Evolutionary conservation across 2,113 vertebrate genomes (phyloP).

Genomic region (Xenus cinereus): DNA sequence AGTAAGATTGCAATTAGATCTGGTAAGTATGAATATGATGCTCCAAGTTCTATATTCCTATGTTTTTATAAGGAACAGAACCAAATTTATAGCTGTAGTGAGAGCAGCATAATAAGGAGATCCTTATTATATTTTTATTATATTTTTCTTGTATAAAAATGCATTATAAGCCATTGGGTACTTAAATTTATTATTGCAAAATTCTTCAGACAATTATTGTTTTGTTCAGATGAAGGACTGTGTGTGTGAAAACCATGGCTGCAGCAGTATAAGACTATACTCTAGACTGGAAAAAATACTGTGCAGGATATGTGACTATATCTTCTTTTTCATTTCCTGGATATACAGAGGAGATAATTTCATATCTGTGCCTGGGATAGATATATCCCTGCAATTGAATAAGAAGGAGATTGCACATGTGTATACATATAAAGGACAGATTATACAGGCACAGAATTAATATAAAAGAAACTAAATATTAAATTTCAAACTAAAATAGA

Average conservation of each 20-base stretch:
- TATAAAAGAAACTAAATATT: background rate
- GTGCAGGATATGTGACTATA: background rate
- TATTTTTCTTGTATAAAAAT: background rate
- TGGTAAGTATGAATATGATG: background rate
- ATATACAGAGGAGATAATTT: background rate
- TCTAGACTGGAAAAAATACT: background rate
- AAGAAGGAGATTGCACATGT: rapidly evolving
- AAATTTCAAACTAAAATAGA: background rate
- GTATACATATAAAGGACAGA: background rate
- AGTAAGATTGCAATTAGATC: background rate
- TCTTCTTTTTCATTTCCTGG: background rate
- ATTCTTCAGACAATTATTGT: background rate
- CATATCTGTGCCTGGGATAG: background rate
- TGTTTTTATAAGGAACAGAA: background rate
- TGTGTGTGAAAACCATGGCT: background rate
- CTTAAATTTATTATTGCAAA: background rate
- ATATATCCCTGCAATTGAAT: background rate
- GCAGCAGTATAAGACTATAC: background rate
- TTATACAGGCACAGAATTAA: background rate
- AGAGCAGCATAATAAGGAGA: background rate
- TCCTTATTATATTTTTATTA: background rate
- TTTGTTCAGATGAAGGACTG: background rate
- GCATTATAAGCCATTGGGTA: background rate
- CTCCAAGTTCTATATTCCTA: background rate
- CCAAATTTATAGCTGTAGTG: background rate